Conservation (phyloP, 92 coral and sea anemone species). For the Zoanthus sansibaricus region DNA sequence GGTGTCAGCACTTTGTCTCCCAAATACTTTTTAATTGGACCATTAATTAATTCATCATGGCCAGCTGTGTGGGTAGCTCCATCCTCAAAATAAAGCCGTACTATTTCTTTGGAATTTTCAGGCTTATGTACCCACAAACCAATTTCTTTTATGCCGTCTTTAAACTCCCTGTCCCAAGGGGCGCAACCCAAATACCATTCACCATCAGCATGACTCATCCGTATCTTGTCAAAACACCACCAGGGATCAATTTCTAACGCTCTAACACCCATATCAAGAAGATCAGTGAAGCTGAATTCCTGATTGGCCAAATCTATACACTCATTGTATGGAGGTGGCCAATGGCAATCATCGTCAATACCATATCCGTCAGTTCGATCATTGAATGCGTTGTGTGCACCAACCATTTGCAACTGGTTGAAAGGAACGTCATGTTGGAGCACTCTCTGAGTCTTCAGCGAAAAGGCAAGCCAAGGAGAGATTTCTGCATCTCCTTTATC, state of each 20-base stretch:
- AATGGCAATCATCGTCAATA: constrained; percentile 70
- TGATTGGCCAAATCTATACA: constrained; percentile 89
- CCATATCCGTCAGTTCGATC: constrained; percentile 88
- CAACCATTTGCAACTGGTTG: constrained; percentile 77
- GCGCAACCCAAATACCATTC: constrained; percentile 81
- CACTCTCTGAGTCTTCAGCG: constrained; percentile 83
- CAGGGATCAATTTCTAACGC: constrained; percentile 88
- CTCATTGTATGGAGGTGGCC: constrained; percentile 89
- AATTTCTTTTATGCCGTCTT: constrained; percentile 84
- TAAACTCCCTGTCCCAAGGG: constrained; percentile 85
- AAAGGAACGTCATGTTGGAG: constrained; percentile 71
- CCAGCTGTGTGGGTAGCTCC: constrained; percentile 77
- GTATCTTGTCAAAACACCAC: constrained; percentile 90
- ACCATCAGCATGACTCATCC: constrained; percentile 86
- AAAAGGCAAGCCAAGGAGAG: constrained; percentile 80
- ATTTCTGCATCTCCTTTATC: constrained; percentile 75
- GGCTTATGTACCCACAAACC: constrained; percentile 81
- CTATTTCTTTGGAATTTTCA: constrained; percentile 72
- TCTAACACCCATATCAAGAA: constrained; percentile 84
- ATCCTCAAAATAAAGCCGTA: constrained; percentile 90
- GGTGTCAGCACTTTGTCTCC: constrained; percentile 87
- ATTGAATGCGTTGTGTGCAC: constrained; percentile 88
- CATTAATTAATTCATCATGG: constrained; percentile 80
- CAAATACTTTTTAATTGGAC: constrained; percentile 72
- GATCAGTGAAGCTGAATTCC: constrained; percentile 88